Evolutionary conservation across 37 sponge, comb jelly and placozoan species (phyloP).

Genomic region (Crambe crambe): DNA sequence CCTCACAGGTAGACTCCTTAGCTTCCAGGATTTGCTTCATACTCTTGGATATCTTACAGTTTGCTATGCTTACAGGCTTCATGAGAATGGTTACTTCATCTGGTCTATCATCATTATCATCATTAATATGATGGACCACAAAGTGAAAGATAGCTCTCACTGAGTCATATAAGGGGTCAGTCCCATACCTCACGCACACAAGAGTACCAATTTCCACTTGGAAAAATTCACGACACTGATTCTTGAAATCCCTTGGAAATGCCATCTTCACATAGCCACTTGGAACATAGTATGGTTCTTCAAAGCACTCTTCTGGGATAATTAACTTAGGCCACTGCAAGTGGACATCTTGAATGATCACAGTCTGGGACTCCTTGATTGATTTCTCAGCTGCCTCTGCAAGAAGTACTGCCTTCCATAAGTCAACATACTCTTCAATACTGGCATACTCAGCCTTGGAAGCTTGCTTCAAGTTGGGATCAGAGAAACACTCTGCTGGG

Average conservation of each 20-base stretch:
- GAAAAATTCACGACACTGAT: constrained; percentile 26
- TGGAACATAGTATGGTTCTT: constrained; percentile 23
- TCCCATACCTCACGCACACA: constrained; percentile 65
- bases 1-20: constrained; percentile 25
- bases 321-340: constrained; percentile 62
- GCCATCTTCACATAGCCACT: constrained; percentile 1
- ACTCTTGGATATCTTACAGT: constrained; percentile 34
- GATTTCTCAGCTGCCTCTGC: constrained; percentile 63
- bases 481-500: constrained; percentile 72
- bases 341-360: constrained; percentile 35
- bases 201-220: constrained; percentile 52
- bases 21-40: constrained; percentile 17
- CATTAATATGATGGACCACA: constrained; percentile 35
- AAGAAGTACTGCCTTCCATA: constrained; percentile 62
- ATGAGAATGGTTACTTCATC: neutral
- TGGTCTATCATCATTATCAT: no score
- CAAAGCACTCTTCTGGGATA: constrained; percentile 18
- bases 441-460: constrained; percentile 32
- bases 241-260: constrained; percentile 18
- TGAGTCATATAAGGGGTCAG: neutral
- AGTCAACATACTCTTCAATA: constrained; percentile 45
- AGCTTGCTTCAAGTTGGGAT: constrained; percentile 27
- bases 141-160: constrained; percentile 64
- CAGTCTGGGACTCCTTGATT: constrained; percentile 25
- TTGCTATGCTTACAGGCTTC: constrained; percentile 34